A percentile compares a stretch with the other conserved stretches of the same genome.
These are phyloP conservation scores for Calidris pygmaea DNA, from an alignment of 2,113 vertebrate genomes.

Conservation along the genomic window DNA sequence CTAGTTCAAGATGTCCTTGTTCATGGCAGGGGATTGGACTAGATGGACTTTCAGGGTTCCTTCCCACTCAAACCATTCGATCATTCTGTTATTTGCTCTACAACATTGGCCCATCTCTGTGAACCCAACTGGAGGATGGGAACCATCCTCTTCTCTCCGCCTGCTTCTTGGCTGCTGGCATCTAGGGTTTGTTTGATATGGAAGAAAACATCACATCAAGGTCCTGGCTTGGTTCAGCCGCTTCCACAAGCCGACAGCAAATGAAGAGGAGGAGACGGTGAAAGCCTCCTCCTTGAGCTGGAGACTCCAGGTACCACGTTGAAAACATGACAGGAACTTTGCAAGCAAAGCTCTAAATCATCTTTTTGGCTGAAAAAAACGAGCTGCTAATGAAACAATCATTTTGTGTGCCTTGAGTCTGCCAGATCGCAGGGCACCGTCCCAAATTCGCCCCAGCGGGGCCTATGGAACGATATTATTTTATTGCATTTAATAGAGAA, in stretches of 20 bases:
- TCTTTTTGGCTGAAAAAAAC: background rate
- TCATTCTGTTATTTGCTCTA: background rate
- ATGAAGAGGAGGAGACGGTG: background rate
- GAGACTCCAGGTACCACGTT: background rate
- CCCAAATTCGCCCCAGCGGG: background rate
- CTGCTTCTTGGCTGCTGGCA: background rate
- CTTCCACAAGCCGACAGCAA: background rate
- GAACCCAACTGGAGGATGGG: background rate
- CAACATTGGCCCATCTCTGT: background rate
- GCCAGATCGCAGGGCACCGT: background rate
- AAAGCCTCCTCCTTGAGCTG: background rate
- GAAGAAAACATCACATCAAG: background rate
- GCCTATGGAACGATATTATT: background rate
- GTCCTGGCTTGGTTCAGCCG: background rate
- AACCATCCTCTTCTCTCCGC: background rate
- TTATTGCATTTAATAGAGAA: background rate
- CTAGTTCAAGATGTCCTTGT: background rate
- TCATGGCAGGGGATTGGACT: fast-evolving
- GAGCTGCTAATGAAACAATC: background rate
- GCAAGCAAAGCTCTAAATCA: background rate
- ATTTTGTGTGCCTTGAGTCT: background rate
- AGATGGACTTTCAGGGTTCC: background rate
- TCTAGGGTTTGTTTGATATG: background rate
- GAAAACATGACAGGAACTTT: background rate
- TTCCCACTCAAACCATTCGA: background rate